Evolutionary conservation across 2,113 vertebrate species (phyloP), one percentile per base, ranked within the genome.

Genomic region (Dolichotis patagonum): DNA sequence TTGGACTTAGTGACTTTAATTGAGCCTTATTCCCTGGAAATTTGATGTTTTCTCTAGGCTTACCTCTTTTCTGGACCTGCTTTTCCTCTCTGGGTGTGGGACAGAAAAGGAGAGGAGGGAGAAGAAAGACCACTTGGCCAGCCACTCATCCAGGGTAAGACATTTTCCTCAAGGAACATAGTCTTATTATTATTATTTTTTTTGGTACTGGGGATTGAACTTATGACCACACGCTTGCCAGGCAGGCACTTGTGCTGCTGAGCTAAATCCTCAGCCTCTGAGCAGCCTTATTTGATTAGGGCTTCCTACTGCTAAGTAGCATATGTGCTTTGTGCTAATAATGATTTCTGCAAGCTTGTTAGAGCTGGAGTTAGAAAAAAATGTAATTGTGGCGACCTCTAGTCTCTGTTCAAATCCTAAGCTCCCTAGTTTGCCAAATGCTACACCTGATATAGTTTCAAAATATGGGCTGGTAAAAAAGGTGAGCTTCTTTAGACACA

Each of bases 401-500:
- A 30, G 32, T 84, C 20, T 88, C 80, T 77, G 84, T 56, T 89
- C 41, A 88, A 85, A 77, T 62, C 88, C 56, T 91, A 28, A 77
- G 26, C 30, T 92, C 46, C 46, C 81, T 81, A 67, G 63, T 77
- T 83, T 71, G 58, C 65, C n/a, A 56, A 85, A n/a, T 6, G 69
- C 32, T 82, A 54, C 16, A 62, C 56, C 35, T 67, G 88, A 78
- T 35, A 7, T 19, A 19, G 26, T 73, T 35, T 96, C 52, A 92
- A 95, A 94, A 77, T 71, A 73, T 19, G 63, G 63, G 49, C 38
- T 94, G 56, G 75, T 16, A 84, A 65, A 85, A 96, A 93, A 69
- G 35, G 22, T 20, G 26, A 96, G 16, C 49, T 58, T 93, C 80
- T 93, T 89, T 13, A 60, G 32, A 11, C 20, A 41, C 52, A 30